Base-by-base conservation (phyloP, 2,113 vertebrate genomes). In the Amphiprion percula region DNA sequence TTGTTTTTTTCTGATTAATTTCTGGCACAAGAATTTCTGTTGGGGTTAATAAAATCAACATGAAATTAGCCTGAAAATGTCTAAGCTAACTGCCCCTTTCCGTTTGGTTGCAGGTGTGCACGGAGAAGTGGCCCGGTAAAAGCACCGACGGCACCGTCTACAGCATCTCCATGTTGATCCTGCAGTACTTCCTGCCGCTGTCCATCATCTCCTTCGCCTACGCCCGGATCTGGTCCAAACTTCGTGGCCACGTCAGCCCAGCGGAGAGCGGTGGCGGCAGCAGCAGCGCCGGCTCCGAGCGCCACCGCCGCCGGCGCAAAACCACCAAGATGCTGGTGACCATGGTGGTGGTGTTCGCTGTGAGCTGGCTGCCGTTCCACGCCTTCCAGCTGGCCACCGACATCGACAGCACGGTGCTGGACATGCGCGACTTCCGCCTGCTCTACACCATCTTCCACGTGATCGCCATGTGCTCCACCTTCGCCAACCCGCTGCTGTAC, bases 321-420 rank as follows among this genome's bases (percentile, higher is more conserved):
- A 98, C 96, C 67, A 99, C 97, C 79, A 97, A 98, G 85, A 99
- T 99, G 98, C 89, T 99, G 84, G 96, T 97, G 62, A 96, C 96
- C 0, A 96, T 99, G 79, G 98, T 99, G 28, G 97, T 96, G 82
- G 97, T 99, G 71, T 99, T 99, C 6, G 97, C 97, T 0, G 94
- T 97, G 83, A 97, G 98, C 91, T 99, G 98, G 97, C 89, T 99
- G 78, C 98, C 97, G 0, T 96, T 97, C 55, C 97, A 99, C 33
- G 96, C 96, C 58, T 99, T 99, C 93, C 98, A 99, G 79, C 95
- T 99, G 1, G 97, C 97, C 47, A 97, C 96, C 6, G 98, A 99
- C 92, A 97, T 99, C 69, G 95, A 99, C 90, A 95, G 90, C 91
- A 90, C 95, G 1, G 95, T 98, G 56, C 90, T 97, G 64, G 94